phyloP scores from a whole-genome alignment of 1,140 invertebrate species.

The Drosophila subpulchrella region DNA sequence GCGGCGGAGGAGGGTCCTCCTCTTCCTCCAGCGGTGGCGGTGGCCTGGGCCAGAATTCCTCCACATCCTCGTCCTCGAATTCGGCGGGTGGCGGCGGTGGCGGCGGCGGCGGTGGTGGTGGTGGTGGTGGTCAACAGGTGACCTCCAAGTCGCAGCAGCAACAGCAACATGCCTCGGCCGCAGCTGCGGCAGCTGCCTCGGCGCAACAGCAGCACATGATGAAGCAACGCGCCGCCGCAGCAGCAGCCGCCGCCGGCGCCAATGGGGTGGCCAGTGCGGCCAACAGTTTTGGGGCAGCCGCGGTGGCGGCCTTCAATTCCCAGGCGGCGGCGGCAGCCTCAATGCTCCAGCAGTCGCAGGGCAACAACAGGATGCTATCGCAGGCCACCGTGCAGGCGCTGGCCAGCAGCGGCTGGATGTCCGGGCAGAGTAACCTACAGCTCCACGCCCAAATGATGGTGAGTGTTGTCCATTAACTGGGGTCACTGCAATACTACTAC shows the following conservation, averaged over 20 bases:
- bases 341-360: slow-evolving; percentile 54
- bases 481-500: no score
- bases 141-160: slow-evolving; percentile 57
- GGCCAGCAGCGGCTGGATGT: slow-evolving; percentile 77
- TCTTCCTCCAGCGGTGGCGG: slow-evolving; percentile 37
- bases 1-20: neutral
- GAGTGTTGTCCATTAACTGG: slow-evolving; percentile 22
- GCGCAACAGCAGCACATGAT: slow-evolving; percentile 69
- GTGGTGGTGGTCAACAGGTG: slow-evolving; percentile 11
- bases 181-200: slow-evolving; percentile 78
- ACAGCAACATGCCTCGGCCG: slow-evolving; percentile 51
- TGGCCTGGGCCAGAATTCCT: neutral
- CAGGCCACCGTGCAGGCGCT: slow-evolving; percentile 77
- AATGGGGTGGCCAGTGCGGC: slow-evolving; percentile 55
- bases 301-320: slow-evolving; percentile 67
- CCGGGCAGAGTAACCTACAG: slow-evolving; percentile 69
- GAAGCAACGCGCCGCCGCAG: slow-evolving; percentile 64
- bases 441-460: slow-evolving; percentile 82
- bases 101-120: slow-evolving; percentile 8
- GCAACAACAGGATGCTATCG: slow-evolving; percentile 63
- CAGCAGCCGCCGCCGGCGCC: slow-evolving; percentile 49
- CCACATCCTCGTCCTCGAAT: slow-evolving; percentile 2
- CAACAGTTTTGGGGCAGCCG: slow-evolving; percentile 57
- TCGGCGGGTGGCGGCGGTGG: slow-evolving; percentile 44
- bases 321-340: slow-evolving; percentile 63